Base-by-base conservation (phyloP, 2,797 vertebrate genomes). In the Tympanoctomys barrerae region DNA sequence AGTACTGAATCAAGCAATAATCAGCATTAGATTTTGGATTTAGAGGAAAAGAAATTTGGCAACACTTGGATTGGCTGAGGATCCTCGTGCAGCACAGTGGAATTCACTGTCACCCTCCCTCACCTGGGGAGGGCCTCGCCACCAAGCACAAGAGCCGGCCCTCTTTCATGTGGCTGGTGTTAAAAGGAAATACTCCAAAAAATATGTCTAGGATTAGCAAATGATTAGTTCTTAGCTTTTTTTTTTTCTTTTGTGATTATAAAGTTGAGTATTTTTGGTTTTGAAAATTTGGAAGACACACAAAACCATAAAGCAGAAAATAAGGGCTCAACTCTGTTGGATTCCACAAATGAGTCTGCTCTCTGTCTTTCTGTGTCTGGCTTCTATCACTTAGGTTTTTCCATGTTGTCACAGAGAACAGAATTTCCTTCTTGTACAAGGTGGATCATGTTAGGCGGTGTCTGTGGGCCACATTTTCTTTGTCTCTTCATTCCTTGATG, bases 111-210 rank as follows among this genome's bases (percentile, higher is more conserved):
- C 13, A 2, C 2, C 68, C 4, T 6, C 2, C 1, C 5, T 2
- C 0, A 1, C 24, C 59, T 2, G 2, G 21, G 2, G 12, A 31
- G 1, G 1, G 0, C 1, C 0, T 0, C 0, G 24, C 6, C 11
- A 1, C 57, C 0, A n/a, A 5, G 9, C 0, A 0, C 0, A 22
- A 8, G 36, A 64, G 7, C 46, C 14, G 7, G 2, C 10, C 0
- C 8, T 54, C 14, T 28, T 14, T 31, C 4, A 0, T 1, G 1
- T 18, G 28, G 16, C 75, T 3, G 10, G 2, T 7, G 62, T 19
- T 10, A 13, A 28, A 13, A 31, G 90, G 71, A 52, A 62, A 61
- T 18, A 14, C 61, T 11, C 77, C 1, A 19, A 57, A 75, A 75
- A 52, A 0, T 39, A 2, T n/a, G 42, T 21, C 80, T 28, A 46